Evolutionary conservation across 2,888 invertebrate genomes (phyloP).

Genomic region (Drosophila crucigera): DNA sequence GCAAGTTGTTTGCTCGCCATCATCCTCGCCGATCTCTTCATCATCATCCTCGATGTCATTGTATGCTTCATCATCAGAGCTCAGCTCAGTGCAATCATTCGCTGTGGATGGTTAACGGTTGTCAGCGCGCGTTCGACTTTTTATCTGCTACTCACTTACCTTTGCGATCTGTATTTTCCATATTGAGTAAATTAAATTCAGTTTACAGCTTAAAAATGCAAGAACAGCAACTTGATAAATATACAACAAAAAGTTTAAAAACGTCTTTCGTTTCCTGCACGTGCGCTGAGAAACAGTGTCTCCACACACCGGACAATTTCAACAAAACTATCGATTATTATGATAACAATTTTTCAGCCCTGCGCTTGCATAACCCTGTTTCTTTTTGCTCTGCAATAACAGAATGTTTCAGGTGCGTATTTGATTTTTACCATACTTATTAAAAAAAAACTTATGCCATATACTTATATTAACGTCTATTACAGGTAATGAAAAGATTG

Average conservation of each 20-base stretch:
- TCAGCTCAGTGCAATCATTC: constrained; percentile 19
- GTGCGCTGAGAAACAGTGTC: constrained; percentile 37
- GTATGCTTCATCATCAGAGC: constrained; percentile 63
- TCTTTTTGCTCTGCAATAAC: constrained; percentile 37
- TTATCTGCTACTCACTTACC: constrained; percentile 12
- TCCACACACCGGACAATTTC: constrained; percentile 27
- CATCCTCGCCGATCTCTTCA: constrained; percentile 86
- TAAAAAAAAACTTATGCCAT: constrained; percentile 15
- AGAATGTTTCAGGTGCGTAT: constrained; percentile 64
- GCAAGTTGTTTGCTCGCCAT: constrained; percentile 86
- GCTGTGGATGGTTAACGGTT: neutral
- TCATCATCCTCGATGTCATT: constrained; percentile 78
- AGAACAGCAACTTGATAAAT: neutral
- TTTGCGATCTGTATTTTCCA: constrained; percentile 36
- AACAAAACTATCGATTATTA: constrained; percentile 15
- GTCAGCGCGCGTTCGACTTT: neutral
- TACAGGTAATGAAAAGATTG: constrained; percentile 47
- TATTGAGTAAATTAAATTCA: constrained; percentile 3
- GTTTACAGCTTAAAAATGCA: neutral
- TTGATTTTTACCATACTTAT: constrained; percentile 19
- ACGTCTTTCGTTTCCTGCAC: constrained; percentile 30
- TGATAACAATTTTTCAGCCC: constrained; percentile 22
- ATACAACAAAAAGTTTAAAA: constrained; percentile 27
- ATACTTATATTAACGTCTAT: neutral
- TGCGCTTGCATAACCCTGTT: constrained; percentile 67